Percentiles rank a stretch among this genome's conserved stretches.
Conservation (phyloP, 2,113 vertebrate species). For the Puffinus mauretanicus region DNA sequence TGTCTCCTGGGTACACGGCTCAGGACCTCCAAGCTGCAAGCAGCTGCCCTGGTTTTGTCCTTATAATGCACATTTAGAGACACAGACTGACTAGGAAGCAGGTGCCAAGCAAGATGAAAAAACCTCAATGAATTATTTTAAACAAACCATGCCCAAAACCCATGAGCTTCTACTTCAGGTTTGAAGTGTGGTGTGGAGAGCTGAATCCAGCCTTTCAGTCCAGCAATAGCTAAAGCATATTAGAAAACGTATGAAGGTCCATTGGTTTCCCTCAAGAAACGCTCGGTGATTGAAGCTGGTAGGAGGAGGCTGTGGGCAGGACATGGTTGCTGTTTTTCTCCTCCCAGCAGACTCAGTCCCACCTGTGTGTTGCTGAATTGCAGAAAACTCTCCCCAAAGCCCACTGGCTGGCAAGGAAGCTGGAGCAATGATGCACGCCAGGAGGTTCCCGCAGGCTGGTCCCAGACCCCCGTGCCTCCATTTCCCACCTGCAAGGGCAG, state of each 20-base stretch:
- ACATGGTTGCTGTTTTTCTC: not conserved
- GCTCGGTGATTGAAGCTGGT: not conserved
- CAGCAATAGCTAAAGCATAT: not conserved
- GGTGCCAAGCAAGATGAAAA: not conserved
- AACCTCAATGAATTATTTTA: not conserved
- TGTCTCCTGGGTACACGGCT: rapidly evolving
- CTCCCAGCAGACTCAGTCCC: not conserved
- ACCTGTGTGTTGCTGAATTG: not conserved
- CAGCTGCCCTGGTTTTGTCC: not conserved
- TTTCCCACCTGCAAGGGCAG: not conserved
- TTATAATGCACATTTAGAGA: not conserved
- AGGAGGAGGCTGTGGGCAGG: not conserved
- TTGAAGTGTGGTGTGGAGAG: not conserved
- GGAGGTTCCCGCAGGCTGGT: not conserved
- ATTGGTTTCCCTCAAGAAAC: not conserved
- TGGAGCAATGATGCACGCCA: not conserved
- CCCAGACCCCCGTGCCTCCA: not conserved
- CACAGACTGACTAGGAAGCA: not conserved
- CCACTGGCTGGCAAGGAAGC: not conserved
- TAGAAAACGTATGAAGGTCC: not conserved
- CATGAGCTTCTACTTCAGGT: not conserved
- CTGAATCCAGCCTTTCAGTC: not conserved
- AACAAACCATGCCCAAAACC: not conserved
- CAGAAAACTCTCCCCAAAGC: not conserved
- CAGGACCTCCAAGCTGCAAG: rapidly evolving